These are phyloP conservation scores for Oriolus oriolus DNA, from an alignment of 2,113 vertebrate genomes.

Conservation along the genomic window DNA sequence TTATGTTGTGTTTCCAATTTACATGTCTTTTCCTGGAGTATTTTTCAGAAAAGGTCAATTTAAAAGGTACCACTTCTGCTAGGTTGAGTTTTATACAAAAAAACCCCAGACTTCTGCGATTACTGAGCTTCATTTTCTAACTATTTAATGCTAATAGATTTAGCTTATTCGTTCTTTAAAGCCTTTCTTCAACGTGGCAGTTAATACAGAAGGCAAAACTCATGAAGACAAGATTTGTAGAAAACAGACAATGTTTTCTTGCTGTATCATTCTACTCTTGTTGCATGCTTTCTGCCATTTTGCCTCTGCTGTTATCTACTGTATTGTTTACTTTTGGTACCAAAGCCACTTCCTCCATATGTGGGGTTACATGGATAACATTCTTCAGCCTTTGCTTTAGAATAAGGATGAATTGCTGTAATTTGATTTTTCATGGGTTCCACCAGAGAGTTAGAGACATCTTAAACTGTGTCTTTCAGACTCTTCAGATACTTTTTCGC, in stretches of 20 bases:
- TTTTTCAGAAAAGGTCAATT: background rate
- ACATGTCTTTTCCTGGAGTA: background rate
- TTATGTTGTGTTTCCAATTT: background rate
- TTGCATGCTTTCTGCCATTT: background rate
- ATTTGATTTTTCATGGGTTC: background rate
- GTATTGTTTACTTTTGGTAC: background rate
- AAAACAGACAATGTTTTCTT: background rate
- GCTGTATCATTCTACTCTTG: background rate
- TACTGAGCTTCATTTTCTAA: background rate
- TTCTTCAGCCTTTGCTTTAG: background rate
- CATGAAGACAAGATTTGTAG: background rate
- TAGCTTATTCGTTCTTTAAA: background rate
- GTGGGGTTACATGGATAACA: background rate
- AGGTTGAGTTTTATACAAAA: background rate
- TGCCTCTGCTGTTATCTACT: background rate
- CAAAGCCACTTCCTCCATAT: background rate
- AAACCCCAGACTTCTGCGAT: background rate
- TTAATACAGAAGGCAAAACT: background rate
- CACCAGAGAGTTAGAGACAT: background rate
- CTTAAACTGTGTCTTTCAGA: background rate
- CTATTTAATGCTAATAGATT: background rate
- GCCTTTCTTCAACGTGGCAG: background rate
- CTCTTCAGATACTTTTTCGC: background rate
- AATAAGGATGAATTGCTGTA: background rate
- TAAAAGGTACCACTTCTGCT: background rate